Percentiles rank a stretch among this genome's conserved stretches.
phyloP scores from a whole-genome alignment of 2,113 vertebrate species.

The Acrocephalus kingi region DNA sequence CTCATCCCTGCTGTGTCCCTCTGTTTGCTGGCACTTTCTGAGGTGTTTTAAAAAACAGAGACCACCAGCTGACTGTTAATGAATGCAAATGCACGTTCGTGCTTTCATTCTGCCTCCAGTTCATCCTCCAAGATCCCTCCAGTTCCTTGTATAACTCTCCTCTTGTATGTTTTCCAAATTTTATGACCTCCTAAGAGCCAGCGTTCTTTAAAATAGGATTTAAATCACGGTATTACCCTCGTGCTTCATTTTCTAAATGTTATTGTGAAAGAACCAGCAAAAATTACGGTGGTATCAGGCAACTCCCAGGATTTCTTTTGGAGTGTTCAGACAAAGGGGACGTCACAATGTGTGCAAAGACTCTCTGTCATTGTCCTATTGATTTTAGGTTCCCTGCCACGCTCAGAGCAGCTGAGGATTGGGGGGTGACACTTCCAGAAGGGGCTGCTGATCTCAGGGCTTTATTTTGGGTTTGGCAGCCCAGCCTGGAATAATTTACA shows the following conservation, averaged over 20 bases:
- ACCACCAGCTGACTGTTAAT: not conserved
- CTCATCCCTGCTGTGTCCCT: not conserved
- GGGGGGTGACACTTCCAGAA: not conserved
- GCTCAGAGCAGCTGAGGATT: not conserved
- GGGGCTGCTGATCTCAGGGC: not conserved
- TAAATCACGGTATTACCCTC: not conserved
- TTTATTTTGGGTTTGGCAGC: not conserved
- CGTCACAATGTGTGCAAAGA: not conserved
- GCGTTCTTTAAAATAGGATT: not conserved
- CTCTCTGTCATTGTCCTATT: not conserved
- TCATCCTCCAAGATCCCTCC: not conserved
- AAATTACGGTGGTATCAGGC: accelerated
- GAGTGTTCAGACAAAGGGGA: not conserved
- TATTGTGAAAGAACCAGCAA: not conserved
- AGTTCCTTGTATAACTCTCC: not conserved
- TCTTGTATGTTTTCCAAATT: not conserved
- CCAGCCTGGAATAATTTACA: not conserved
- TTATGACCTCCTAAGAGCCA: not conserved
- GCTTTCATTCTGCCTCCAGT: not conserved
- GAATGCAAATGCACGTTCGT: not conserved
- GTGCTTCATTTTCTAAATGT: not conserved
- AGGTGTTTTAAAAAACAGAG: not conserved
- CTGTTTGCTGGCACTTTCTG: not conserved
- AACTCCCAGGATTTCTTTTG: not conserved
- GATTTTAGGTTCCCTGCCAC: not conserved